A percentile compares a stretch with the other conserved stretches of the same genome.
Conservation (phyloP, 2,797 vertebrate genomes). For the Chelidonichthys spinosus region DNA sequence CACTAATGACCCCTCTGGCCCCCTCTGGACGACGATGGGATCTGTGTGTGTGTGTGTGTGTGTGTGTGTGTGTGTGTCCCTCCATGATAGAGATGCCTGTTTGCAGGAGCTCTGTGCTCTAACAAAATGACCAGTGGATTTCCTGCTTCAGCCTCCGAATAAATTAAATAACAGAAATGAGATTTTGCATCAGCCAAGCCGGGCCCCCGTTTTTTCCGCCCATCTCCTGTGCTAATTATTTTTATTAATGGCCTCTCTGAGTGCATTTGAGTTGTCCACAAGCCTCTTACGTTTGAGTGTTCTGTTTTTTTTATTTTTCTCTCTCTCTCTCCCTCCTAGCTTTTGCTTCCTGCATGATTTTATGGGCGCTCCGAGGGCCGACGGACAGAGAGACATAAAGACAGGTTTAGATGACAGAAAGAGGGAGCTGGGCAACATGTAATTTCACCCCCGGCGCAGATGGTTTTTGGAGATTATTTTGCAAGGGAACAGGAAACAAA, state of each 20-base stretch:
- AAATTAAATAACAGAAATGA: slow-evolving; percentile 82
- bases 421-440: slow-evolving; percentile 56
- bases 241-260: slow-evolving; percentile 82
- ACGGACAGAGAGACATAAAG: slow-evolving; percentile 54
- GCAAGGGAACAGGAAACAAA: slow-evolving; percentile 54
- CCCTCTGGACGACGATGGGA: slow-evolving; percentile 58
- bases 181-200: slow-evolving; percentile 80
- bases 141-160: slow-evolving; percentile 75
- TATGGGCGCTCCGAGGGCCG: slow-evolving; percentile 57
- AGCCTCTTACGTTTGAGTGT: slow-evolving; percentile 74
- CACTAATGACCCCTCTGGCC: slow-evolving; percentile 72
- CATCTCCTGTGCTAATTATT: slow-evolving; percentile 79
- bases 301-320: slow-evolving; percentile 56
- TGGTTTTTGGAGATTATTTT: slow-evolving; percentile 68
- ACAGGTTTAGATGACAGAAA: slow-evolving; percentile 61
- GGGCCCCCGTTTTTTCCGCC: slow-evolving; percentile 51
- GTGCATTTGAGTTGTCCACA: slow-evolving; percentile 79
- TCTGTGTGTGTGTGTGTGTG: slow-evolving; percentile 54
- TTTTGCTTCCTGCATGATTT: slow-evolving; percentile 68
- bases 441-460: slow-evolving; percentile 65
- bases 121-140: slow-evolving; percentile 79
- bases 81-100: slow-evolving; percentile 58
- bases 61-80: slow-evolving; percentile 50
- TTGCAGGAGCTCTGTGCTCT: slow-evolving; percentile 59
- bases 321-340: slow-evolving; percentile 14